These are phyloP conservation scores for Lathamus discolor DNA, from an alignment of 2,113 vertebrate genomes.

Conservation along the genomic window DNA sequence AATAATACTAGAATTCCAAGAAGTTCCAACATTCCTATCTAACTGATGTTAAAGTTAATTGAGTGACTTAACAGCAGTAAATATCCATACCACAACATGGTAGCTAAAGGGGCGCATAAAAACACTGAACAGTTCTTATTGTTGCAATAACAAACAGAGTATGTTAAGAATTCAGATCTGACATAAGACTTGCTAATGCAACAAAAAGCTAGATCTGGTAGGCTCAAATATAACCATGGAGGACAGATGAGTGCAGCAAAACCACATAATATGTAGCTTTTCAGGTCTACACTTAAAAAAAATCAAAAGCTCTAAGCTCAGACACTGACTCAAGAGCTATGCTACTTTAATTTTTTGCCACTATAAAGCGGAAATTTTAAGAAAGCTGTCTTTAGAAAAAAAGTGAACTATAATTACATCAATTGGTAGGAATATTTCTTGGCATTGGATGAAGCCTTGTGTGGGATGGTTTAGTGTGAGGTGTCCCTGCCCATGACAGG, in stretches of 20 bases:
- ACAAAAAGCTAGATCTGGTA: not conserved
- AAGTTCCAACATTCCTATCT: not conserved
- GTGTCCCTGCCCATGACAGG: too few relatives aligned
- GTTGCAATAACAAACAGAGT: not conserved
- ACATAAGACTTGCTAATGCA: not conserved
- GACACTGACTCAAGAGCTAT: not conserved
- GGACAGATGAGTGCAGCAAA: not conserved
- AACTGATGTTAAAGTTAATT: not conserved
- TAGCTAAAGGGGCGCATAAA: not conserved
- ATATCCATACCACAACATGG: not conserved
- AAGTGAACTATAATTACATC: not conserved
- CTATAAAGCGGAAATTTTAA: slow-evolving; percentile 17
- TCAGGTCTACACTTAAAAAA: not conserved
- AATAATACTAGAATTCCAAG: not conserved
- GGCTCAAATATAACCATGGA: not conserved
- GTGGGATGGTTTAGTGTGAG: too few relatives aligned
- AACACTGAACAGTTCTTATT: not conserved
- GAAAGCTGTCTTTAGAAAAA: slow-evolving; percentile 18
- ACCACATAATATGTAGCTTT: slow-evolving; percentile 22
- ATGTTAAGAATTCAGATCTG: not conserved
- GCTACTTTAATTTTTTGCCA: not conserved
- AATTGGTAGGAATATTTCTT: not conserved
- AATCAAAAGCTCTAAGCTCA: not conserved
- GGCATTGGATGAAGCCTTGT: too few relatives aligned
- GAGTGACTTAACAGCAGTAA: not conserved